A percentile compares a stretch with the other conserved stretches of the same genome.
Evolutionary conservation across 1,140 invertebrate species (phyloP).

Genomic region (Caenorhabditis inopinata): DNA sequence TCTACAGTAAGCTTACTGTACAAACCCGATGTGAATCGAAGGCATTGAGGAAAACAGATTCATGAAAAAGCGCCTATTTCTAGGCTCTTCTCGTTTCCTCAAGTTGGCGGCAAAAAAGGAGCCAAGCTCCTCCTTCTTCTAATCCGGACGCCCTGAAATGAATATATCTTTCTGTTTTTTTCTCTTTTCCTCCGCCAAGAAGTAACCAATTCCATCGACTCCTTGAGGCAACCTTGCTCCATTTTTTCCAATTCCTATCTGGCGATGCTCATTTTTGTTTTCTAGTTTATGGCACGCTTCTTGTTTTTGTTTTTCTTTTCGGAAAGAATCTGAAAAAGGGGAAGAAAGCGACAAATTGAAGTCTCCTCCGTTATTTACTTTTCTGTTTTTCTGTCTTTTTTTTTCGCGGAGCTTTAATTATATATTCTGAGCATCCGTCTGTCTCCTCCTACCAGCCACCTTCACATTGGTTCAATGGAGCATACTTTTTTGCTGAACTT

Average conservation of each 20-base stretch:
- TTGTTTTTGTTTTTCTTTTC: not conserved
- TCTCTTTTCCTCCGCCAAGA: not conserved
- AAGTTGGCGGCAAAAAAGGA: constrained; percentile 5
- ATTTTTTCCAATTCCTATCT: not conserved
- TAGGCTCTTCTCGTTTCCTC: not conserved
- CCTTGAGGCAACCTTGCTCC: constrained; percentile 13
- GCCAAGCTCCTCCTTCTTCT: not conserved
- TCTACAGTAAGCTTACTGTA: too few relatives aligned
- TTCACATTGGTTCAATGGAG: not conserved
- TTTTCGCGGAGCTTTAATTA: not conserved
- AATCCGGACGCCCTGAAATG: constrained; percentile 31
- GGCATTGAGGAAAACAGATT: too few relatives aligned
- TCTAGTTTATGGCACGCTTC: constrained; percentile 8
- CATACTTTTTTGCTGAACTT: not conserved
- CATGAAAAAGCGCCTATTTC: not conserved
- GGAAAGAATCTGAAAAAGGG: not conserved
- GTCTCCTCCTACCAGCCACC: not conserved
- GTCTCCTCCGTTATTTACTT: not conserved
- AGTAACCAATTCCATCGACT: constrained; percentile 9
- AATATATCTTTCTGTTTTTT: constrained; percentile 23
- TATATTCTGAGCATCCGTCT: constrained; percentile 5
- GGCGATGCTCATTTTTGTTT: not conserved
- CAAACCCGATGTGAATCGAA: too few relatives aligned
- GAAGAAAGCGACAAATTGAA: not conserved
- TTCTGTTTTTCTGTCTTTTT: not conserved